Percentiles rank a stretch among this genome's conserved stretches.
Conservation (phyloP, 2,113 vertebrate species). For the Naja naja region DNA sequence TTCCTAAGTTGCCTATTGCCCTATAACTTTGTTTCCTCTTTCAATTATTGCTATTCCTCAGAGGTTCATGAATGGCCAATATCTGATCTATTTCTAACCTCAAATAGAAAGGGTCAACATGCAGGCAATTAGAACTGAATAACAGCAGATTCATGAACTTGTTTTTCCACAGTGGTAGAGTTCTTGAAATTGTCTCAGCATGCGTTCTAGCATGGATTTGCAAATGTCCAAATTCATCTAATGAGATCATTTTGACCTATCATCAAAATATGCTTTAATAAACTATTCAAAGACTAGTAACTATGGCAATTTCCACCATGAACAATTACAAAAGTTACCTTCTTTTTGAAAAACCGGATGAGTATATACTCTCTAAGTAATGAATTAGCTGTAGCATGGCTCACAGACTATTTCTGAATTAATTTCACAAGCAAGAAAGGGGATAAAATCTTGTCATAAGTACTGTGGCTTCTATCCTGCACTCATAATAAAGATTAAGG, state of each 20-base stretch:
- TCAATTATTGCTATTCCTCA: not conserved
- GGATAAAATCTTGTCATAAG: constrained; percentile 60
- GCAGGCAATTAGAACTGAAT: not conserved
- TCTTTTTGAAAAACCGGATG: not conserved
- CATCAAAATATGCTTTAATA: not conserved
- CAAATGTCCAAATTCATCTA: not conserved
- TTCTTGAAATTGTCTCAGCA: not conserved
- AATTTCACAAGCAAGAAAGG: constrained; percentile 56
- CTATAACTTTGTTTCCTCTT: not conserved
- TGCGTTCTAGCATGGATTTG: not conserved
- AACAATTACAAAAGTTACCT: not conserved
- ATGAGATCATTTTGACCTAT: not conserved
- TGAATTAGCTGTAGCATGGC: not conserved
- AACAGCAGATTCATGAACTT: not conserved
- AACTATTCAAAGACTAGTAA: not conserved
- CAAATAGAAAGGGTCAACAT: not conserved
- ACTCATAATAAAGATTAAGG: constrained; percentile 82
- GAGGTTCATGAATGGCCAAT: rapidly evolving
- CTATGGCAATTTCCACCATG: not conserved
- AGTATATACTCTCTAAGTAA: not conserved
- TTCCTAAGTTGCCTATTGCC: not conserved
- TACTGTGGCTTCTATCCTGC: constrained; percentile 60
- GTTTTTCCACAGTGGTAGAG: not conserved
- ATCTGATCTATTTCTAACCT: not conserved
- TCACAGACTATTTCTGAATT: not conserved